These are phyloP conservation scores for Callocephalon fimbriatum DNA, from an alignment of 2,113 vertebrate genomes.

Conservation along the genomic window DNA sequence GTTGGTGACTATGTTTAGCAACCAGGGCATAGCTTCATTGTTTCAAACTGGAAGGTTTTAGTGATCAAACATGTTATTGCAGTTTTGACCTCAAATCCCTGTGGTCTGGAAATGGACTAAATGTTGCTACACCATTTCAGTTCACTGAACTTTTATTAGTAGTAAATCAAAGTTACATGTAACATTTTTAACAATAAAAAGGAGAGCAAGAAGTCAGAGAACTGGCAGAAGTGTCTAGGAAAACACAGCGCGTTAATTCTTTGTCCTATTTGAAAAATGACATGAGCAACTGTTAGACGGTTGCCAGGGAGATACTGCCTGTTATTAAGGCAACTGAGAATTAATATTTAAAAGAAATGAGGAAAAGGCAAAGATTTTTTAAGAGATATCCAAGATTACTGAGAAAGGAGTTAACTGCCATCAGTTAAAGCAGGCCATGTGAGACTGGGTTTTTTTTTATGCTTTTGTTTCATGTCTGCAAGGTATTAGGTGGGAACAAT, in stretches of 20 bases:
- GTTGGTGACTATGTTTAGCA: neutral
- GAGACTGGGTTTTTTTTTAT: fast-evolving
- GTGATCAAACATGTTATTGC: neutral
- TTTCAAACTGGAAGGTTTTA: neutral
- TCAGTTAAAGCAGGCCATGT: neutral
- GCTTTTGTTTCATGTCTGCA: fast-evolving
- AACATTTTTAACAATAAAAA: neutral
- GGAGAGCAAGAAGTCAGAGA: neutral
- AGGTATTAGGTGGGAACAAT: neutral
- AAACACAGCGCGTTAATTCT: neutral
- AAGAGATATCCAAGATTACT: neutral
- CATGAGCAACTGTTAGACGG: fast-evolving
- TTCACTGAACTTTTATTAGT: neutral
- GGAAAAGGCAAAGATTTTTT: neutral
- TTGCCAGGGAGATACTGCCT: neutral
- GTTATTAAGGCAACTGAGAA: neutral
- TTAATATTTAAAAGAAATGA: neutral
- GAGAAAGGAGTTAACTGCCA: neutral
- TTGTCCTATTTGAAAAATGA: neutral
- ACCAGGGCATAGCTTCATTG: neutral
- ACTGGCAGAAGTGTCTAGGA: neutral
- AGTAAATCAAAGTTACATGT: neutral
- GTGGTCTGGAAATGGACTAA: neutral
- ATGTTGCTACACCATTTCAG: neutral
- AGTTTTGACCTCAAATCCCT: neutral